Base-by-base conservation (phyloP, 1,140 invertebrate genomes). In the Archivesica marissinica region DNA sequence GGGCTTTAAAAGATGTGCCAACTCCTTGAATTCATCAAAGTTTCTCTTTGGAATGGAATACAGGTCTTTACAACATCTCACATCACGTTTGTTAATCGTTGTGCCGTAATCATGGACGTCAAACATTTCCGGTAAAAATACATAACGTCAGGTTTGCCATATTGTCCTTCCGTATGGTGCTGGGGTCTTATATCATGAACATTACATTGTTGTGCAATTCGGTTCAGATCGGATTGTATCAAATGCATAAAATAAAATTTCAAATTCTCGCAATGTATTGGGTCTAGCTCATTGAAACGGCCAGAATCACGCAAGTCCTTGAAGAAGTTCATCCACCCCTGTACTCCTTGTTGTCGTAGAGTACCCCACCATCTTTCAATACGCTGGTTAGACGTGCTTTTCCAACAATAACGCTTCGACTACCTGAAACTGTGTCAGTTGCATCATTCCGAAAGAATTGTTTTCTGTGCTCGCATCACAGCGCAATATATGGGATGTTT, bases 391-490 rank as follows among this genome's bases (percentile, higher is more conserved):
- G 41, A 47, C 30, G 47, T 52, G 20, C 30, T n/a, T 76, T 79
- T 61, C 56, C 56, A 47, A 61, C 17, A 28, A 79, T 44, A 79
- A 64, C n/a, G 20, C 76, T 79, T 66, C 76, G 30, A 64, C 23
- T 2, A 4, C 76, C 17, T 4, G 75, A 17, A 54, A 78, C n/a
- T 6, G 25, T 2, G 30, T 78, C 76, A 23, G 56, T 66, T 44
- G 52, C 76, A 64, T 79, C 20, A 30, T 79, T 15, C 54, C 76
- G 38, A 39, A 44, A 79, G 33, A 64, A 79, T 23, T 59, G 56
- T 64, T 79, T 66, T 79, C 76, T 66, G 76, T 64, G 4, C 59
- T 59, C 17, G n/a, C 39, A 44, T 79, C 59, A 66, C 76, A 66
- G 23, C 59, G 20, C 52, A 64, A 59, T 9, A 66, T 64, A 20